Evolutionary conservation across 2,888 invertebrate species (phyloP).

Genomic region (Argyra leucocephala): DNA sequence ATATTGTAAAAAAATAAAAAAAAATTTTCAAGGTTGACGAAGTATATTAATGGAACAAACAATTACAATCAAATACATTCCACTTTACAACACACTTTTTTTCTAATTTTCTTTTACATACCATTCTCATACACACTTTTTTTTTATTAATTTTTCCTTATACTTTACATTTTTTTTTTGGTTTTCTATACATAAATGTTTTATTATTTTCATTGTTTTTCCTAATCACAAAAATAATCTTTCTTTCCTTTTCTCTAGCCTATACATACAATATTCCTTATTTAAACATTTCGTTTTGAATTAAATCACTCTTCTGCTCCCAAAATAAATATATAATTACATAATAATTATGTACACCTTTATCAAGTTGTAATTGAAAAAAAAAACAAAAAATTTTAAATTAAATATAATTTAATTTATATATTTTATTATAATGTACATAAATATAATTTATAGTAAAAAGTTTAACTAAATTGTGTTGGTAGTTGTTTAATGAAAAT

Average conservation of each 20-base stretch:
- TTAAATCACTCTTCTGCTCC: not conserved
- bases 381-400: no score
- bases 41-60: not conserved
- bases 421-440: no score
- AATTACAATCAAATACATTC: not conserved
- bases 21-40: constrained; percentile 6
- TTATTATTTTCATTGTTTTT: not conserved
- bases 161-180: no score
- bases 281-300: not conserved
- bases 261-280: not conserved
- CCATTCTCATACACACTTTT: not conserved
- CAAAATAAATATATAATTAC: no score
- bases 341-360: no score
- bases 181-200: not conserved
- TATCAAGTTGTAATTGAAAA: no score
- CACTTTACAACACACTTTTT: not conserved
- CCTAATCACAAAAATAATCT: constrained; percentile 4
- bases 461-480: no score
- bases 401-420: no score
- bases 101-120: not conserved
- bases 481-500: no score
- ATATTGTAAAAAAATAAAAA: not conserved
- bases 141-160: not conserved
- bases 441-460: no score
- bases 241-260: not conserved